Conservation (phyloP, 2,888 invertebrate genomes). For the Drosophila parthenogenetica region DNA sequence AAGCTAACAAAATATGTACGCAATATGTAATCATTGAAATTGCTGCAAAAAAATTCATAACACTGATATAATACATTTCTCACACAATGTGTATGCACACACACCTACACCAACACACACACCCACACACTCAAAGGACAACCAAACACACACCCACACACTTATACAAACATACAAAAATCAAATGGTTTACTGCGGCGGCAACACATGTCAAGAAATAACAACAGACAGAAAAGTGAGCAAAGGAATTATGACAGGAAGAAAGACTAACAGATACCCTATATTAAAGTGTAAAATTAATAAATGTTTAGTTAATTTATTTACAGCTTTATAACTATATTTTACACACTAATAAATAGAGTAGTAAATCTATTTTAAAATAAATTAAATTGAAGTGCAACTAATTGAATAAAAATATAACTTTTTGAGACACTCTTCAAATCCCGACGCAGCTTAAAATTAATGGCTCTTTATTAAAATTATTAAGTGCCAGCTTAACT, state of each 20-base stretch:
- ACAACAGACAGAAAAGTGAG: conserved; percentile 42
- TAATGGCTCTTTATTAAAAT: too few relatives aligned
- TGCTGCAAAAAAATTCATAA: conserved; percentile 60
- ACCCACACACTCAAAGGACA: too few relatives aligned
- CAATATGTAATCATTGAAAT: conserved; percentile 57
- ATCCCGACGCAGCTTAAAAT: too few relatives aligned
- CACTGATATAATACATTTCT: conserved; percentile 34
- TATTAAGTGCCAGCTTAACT: background rate
- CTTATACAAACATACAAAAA: conserved; percentile 41
- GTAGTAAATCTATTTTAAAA: too few relatives aligned
- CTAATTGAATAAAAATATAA: too few relatives aligned
- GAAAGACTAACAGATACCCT: conserved; percentile 18
- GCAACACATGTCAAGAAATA: conserved; percentile 67
- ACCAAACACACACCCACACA: conserved; percentile 12
- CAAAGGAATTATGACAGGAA: background rate
- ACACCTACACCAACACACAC: conserved; percentile 16
- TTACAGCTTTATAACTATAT: too few relatives aligned
- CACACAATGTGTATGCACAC: conserved; percentile 15
- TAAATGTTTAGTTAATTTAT: too few relatives aligned
- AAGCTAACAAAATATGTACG: conserved; percentile 48
- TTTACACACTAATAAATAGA: too few relatives aligned
- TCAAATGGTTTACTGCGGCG: conserved; percentile 65
- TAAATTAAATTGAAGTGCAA: too few relatives aligned
- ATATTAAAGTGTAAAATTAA: background rate
- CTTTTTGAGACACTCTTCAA: background rate